A percentile compares a stretch with the other conserved stretches of the same genome.
Evolutionary conservation across 2,888 invertebrate genomes (phyloP).

Genomic region (Ecliptopera silaceata): DNA sequence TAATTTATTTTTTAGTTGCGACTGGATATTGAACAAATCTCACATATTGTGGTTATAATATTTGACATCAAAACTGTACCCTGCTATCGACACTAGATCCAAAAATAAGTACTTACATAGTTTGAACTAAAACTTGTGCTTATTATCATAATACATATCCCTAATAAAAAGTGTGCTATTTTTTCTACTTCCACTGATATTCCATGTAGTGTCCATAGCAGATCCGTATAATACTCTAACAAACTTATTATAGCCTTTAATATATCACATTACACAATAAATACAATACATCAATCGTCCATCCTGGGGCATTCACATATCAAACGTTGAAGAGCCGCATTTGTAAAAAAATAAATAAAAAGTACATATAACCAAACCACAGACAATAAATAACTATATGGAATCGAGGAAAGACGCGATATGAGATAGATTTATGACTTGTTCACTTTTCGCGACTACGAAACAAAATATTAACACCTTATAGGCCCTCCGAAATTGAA

Average conservation of each 20-base stretch:
- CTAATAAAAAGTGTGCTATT: not conserved
- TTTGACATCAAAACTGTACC: constrained; percentile 49
- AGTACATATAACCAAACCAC: constrained; percentile 37
- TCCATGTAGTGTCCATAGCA: constrained; percentile 34
- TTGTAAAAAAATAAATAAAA: constrained; percentile 43
- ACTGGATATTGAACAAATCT: constrained; percentile 71
- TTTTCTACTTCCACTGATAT: not conserved
- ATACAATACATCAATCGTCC: constrained; percentile 54
- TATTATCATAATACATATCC: not conserved
- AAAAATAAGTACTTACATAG: constrained; percentile 5
- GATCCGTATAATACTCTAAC: constrained; percentile 51
- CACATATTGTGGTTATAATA: constrained; percentile 58
- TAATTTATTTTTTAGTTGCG: constrained; percentile 74
- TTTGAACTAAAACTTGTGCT: constrained; percentile 15
- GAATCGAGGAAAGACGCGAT: constrained; percentile 53
- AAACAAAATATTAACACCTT: not conserved
- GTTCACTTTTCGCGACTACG: constrained; percentile 57
- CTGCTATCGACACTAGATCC: constrained; percentile 49
- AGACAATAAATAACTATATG: constrained; percentile 47
- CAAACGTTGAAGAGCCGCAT: constrained; percentile 50
- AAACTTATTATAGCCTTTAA: constrained; percentile 66
- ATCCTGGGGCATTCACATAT: constrained; percentile 58
- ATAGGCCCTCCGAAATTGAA: not conserved
- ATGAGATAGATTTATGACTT: constrained; percentile 62
- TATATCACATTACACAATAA: constrained; percentile 71